Evolutionary conservation across 2,888 invertebrate species (phyloP).

Genomic region (Chaitophorus viminalis): DNA sequence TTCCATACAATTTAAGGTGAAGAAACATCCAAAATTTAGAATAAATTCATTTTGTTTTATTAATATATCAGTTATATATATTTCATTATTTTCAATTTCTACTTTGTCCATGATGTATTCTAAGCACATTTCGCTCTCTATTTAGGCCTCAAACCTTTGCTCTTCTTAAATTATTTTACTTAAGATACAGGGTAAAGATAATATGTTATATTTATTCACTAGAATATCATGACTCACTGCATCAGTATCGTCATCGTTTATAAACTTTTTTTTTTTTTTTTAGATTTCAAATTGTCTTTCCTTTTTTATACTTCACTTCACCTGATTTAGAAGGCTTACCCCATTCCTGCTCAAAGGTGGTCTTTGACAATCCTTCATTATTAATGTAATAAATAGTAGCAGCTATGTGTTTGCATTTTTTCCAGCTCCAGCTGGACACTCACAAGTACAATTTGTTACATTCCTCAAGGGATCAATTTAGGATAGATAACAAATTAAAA

Average conservation of each 20-base stretch:
- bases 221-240: neutral
- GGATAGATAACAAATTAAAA: no score
- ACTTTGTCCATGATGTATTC: no score
- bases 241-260: neutral
- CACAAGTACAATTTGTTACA: no score
- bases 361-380: slow-evolving; percentile 13
- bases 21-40: neutral
- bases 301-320: neutral
- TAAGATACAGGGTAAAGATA: neutral
- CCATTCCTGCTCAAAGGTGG: neutral
- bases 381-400: slow-evolving; percentile 10
- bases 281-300: neutral
- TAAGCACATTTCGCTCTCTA: no score
- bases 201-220: neutral
- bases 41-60: neutral
- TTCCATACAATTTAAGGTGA: neutral
- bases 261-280: neutral
- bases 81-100: neutral
- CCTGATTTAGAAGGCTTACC: neutral
- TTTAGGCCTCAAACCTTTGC: no score
- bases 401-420: slow-evolving; percentile 2
- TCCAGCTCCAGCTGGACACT: no score
- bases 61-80: neutral
- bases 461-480: no score
- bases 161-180: neutral